These are phyloP conservation scores for Pelosia muscerda DNA, from an alignment of 2,888 invertebrate species.

Conservation along the genomic window DNA sequence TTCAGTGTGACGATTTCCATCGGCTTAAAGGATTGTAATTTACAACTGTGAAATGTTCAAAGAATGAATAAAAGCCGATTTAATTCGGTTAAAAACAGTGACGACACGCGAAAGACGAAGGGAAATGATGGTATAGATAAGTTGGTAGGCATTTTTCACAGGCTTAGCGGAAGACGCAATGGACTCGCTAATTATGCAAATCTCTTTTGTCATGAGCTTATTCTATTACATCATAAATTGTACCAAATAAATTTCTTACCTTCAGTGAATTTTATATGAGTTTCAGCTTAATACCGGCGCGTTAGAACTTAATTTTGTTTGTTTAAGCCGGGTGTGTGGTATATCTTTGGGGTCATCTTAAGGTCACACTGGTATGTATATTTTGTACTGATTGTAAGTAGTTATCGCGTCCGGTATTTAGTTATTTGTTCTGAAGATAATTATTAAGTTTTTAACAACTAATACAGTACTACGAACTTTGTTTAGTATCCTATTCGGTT, in stretches of 20 bases:
- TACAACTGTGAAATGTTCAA: slow-evolving; percentile 24
- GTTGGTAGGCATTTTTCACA: slow-evolving; percentile 30
- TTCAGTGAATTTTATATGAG: slow-evolving; percentile 29
- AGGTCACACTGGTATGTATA: slow-evolving; percentile 33
- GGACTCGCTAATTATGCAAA: slow-evolving; percentile 61
- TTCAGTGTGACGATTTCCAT: slow-evolving; percentile 3
- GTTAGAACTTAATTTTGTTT: slow-evolving; percentile 38
- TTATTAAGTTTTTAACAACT: not conserved
- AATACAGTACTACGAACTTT: not conserved
- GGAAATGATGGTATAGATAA: slow-evolving; percentile 35
- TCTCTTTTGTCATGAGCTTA: slow-evolving; percentile 60
- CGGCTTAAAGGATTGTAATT: slow-evolving; percentile 18
- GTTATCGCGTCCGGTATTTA: slow-evolving; percentile 25
- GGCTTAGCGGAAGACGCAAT: slow-evolving; percentile 50
- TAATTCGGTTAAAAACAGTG: slow-evolving; percentile 29
- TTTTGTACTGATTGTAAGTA: slow-evolving; percentile 28
- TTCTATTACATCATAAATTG: slow-evolving; percentile 55
- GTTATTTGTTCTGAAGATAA: slow-evolving; percentile 12
- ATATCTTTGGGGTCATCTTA: slow-evolving; percentile 24
- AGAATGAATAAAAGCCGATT: slow-evolving; percentile 18
- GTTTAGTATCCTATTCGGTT: not conserved
- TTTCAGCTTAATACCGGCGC: slow-evolving; percentile 30
- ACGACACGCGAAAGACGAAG: slow-evolving; percentile 16
- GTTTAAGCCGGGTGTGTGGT: slow-evolving; percentile 12
- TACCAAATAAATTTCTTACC: slow-evolving; percentile 39